Percentiles rank a stretch among this genome's conserved stretches.
These are phyloP conservation scores for Atta cephalotes DNA, from an alignment of 1,140 invertebrate genomes.

Conservation along the genomic window DNA sequence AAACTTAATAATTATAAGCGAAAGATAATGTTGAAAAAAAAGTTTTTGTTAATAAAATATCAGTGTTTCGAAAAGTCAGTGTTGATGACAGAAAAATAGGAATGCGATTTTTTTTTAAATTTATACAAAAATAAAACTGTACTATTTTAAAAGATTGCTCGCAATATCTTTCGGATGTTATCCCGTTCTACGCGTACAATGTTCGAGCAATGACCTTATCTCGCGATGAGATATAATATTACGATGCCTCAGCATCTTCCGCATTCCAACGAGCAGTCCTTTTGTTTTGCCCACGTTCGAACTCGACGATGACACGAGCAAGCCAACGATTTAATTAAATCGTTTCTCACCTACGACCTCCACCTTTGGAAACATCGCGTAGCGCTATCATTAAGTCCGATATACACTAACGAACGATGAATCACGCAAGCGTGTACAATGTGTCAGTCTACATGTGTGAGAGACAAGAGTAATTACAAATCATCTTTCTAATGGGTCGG, in stretches of 20 bases:
- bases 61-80: background rate
- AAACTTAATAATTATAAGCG: background rate
- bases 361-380: constrained; percentile 57
- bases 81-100: background rate
- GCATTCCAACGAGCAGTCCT: constrained; percentile 68
- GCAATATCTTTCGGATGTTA: constrained; percentile 25
- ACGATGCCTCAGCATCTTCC: constrained; percentile 65
- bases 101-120: background rate
- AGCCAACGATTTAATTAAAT: constrained; percentile 70
- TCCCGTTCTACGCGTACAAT: background rate
- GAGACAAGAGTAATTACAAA: constrained; percentile 49
- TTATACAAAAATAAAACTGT: background rate
- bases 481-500: constrained; percentile 54
- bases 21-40: background rate
- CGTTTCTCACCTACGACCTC: constrained; percentile 54
- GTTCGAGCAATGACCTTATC: constrained; percentile 44
- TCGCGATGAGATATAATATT: constrained; percentile 51
- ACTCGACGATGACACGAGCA: constrained; percentile 66
- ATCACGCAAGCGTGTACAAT: constrained; percentile 44
- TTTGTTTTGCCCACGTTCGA: constrained; percentile 72
- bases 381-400: constrained; percentile 61
- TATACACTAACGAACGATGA: constrained; percentile 51
- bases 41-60: background rate
- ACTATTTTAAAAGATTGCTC: background rate
- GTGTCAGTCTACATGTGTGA: constrained; percentile 34